Percentiles rank a stretch among this genome's conserved stretches.
Evolutionary conservation across 1,140 invertebrate genomes (phyloP).

Genomic region (Drosophila sproati): DNA sequence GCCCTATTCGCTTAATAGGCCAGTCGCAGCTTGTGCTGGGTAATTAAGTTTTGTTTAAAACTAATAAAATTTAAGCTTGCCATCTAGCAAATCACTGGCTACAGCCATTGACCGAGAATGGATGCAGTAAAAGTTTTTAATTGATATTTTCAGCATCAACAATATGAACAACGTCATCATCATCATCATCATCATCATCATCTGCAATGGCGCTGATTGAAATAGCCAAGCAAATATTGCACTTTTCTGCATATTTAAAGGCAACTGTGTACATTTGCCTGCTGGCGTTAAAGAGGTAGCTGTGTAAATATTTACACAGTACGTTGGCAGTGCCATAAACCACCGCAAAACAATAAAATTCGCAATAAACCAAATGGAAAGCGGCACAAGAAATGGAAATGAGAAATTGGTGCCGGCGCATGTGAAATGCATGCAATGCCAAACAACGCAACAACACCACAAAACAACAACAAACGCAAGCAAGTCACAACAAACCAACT

Average conservation of each 20-base stretch:
- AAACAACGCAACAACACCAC: conserved; percentile 43
- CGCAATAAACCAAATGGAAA: conserved; percentile 82
- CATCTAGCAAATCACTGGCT: conserved; percentile 7
- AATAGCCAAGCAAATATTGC: conserved; percentile 70
- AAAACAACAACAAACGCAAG: conserved; percentile 34
- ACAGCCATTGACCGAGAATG: conserved; percentile 8
- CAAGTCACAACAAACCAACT: conserved; percentile 33
- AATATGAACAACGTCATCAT: not conserved
- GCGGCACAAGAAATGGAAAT: conserved; percentile 57
- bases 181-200: not conserved
- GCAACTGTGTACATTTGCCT: conserved; percentile 37
- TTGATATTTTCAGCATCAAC: conserved; percentile 13
- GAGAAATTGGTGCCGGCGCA: conserved; percentile 61
- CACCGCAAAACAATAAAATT: conserved; percentile 80
- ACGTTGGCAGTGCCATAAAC: conserved; percentile 67
- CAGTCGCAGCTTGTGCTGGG: conserved; percentile 55
- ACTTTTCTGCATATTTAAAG: conserved; percentile 68
- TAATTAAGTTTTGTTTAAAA: conserved; percentile 67
- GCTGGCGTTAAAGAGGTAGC: conserved; percentile 12
- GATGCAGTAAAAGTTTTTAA: conserved; percentile 33
- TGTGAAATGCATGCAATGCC: conserved; percentile 70
- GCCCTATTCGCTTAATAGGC: conserved; percentile 71
- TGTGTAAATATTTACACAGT: conserved; percentile 70
- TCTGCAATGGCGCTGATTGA: conserved; percentile 56
- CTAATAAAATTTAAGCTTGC: conserved; percentile 41